Evolutionary conservation across 2,888 invertebrate genomes (phyloP), one percentile per base, ranked within the genome.

Genomic region (Drosophila meridiana): DNA sequence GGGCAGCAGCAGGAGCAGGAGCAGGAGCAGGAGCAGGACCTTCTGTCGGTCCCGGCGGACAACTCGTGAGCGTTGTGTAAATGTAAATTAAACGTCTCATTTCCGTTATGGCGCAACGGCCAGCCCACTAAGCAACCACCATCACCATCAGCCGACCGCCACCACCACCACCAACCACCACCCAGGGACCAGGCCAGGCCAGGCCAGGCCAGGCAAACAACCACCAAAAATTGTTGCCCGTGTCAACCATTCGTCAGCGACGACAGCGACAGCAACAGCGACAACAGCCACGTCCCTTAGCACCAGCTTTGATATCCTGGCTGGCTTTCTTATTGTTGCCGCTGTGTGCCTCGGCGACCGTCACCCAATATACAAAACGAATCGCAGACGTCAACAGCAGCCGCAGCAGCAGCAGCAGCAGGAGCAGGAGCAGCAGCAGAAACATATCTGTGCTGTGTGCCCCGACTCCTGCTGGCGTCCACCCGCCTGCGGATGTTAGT

Each of bases 1-100:
- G 20, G 20, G 36, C 48, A 5, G 30, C 0, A 5, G 28, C 47
- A 4, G 28, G 13, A n/a, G 34, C 20, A 4, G 52, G 3, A 11
- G 13, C 30, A 5, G 38, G 3, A 4, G 40, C 28, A 4, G 38
- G 55, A 40, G 8, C 26, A 36, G 13, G 48, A 30, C 6, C 48
- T 20, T 20, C 50, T 30, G 53, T 26, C 50, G 36, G 60, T 78
- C 78, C 79, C 82, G 59, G 69, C 78, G 79, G 79, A 78, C 74
- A 65, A 59, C 59, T 59, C 68, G 64, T 55, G 53, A 60, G 86
- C 76, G 73, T 80, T 90, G 79, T 90, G 88, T 87, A 80, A 90
- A 87, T 87, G 88, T 82, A 87, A 87, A 87, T 87, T 88, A 90
- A 87, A 89, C 91, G 91, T 90, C 91, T 87, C 91, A 90, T 90